phyloP scores from a whole-genome alignment of 1,140 invertebrate species.

The Onthophagus taurus region DNA sequence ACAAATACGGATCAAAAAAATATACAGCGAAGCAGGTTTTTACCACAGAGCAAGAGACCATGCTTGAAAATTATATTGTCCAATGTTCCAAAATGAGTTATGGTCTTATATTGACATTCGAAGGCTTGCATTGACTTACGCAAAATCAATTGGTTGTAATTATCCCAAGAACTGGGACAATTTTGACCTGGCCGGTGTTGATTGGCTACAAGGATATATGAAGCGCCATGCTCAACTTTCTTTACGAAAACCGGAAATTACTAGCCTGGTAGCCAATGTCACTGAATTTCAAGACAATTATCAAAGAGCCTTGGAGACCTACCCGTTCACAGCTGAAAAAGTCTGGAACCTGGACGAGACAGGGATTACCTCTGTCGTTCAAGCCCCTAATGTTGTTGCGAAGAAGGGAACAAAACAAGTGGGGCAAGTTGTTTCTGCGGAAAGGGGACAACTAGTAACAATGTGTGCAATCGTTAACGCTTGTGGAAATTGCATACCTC shows the following conservation, averaged over 20 bases:
- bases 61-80: too few species aligned
- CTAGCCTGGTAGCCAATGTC: slow-evolving; percentile 30
- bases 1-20: neutral
- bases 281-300: slow-evolving; percentile 31
- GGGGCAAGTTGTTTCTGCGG: slow-evolving; percentile 33
- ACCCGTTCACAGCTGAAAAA: slow-evolving; percentile 28
- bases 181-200: slow-evolving; percentile 28
- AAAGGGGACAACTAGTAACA: slow-evolving; percentile 33
- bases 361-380: slow-evolving; percentile 38
- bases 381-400: slow-evolving; percentile 36
- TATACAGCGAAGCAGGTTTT: neutral
- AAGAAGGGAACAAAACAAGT: slow-evolving; percentile 34
- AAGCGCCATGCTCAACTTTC: slow-evolving; percentile 29
- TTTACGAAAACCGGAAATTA: slow-evolving; percentile 30
- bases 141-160: too few species aligned
- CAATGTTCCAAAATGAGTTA: too few species aligned
- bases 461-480: slow-evolving; percentile 32
- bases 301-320: slow-evolving; percentile 7
- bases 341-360: slow-evolving; percentile 40
- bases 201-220: slow-evolving; percentile 34
- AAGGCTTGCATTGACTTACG: too few species aligned
- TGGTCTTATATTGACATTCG: too few species aligned
- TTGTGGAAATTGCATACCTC: slow-evolving; percentile 29
- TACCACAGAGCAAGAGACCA: too few species aligned
- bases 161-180: slow-evolving; percentile 29